phyloP scores from a whole-genome alignment of 2,797 vertebrate genomes.

The Tamandua tetradactyla region DNA sequence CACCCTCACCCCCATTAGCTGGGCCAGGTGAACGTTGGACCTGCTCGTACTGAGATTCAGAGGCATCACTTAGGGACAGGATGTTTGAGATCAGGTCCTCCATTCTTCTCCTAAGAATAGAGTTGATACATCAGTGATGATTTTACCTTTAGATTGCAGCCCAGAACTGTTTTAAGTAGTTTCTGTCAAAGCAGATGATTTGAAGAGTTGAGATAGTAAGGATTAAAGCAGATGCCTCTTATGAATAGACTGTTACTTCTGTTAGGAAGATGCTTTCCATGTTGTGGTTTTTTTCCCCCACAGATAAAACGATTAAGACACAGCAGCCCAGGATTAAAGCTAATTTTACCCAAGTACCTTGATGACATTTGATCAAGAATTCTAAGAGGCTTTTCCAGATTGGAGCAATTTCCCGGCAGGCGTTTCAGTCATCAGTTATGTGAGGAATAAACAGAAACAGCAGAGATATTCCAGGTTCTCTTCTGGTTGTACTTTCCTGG shows the following conservation, averaged over 20 bases:
- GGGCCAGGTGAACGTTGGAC: neutral
- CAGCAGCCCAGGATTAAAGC: constrained; percentile 50
- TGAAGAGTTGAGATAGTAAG: neutral
- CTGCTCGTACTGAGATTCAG: neutral
- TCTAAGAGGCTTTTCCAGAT: constrained; percentile 40
- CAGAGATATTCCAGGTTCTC: neutral
- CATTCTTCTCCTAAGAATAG: neutral
- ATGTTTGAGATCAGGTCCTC: neutral
- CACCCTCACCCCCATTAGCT: neutral
- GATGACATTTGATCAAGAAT: constrained; percentile 19
- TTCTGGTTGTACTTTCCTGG: neutral
- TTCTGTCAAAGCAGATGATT: neutral
- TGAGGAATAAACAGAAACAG: neutral
- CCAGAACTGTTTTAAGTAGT: constrained; percentile 14
- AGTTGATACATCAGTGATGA: neutral
- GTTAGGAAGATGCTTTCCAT: constrained; percentile 31
- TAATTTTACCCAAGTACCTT: constrained; percentile 32
- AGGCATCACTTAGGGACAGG: constrained; percentile 21
- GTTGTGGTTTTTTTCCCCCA: neutral
- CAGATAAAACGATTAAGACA: constrained; percentile 62
- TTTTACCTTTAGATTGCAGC: neutral
- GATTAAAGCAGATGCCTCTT: neutral
- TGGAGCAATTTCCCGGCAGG: neutral
- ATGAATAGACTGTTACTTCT: constrained; percentile 13
- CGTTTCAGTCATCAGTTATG: neutral